phyloP scores from a whole-genome alignment of 2,797 vertebrate genomes.

The Betta splendens region DNA sequence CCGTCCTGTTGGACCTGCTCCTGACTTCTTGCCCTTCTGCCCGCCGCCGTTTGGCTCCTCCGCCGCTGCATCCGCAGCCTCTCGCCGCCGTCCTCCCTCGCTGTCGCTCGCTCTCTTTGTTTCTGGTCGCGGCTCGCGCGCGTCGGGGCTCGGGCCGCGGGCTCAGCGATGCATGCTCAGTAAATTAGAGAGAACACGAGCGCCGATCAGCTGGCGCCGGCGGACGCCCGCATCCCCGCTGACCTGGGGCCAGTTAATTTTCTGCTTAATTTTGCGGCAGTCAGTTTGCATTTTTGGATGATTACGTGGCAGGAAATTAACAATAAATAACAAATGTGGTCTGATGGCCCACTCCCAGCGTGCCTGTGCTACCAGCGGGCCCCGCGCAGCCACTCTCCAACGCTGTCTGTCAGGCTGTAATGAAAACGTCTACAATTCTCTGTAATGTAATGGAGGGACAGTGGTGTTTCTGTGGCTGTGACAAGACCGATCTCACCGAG shows the following conservation, averaged over 20 bases:
- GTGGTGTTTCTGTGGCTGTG: slow-evolving; percentile 85
- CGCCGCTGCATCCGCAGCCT: slow-evolving; percentile 17
- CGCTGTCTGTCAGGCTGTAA: slow-evolving; percentile 80
- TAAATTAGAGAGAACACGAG: slow-evolving; percentile 99
- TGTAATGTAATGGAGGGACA: slow-evolving; percentile 93
- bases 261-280: slow-evolving; percentile 99
- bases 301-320: slow-evolving; percentile 99
- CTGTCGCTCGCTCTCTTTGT: slow-evolving; percentile 86
- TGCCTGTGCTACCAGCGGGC: slow-evolving; percentile 32
- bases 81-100: slow-evolving; percentile 70
- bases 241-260: slow-evolving; percentile 99
- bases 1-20: slow-evolving; percentile 43
- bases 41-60: slow-evolving; percentile 26
- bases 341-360: slow-evolving; percentile 74
- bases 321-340: slow-evolving; percentile 99
- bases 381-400: slow-evolving; percentile 45
- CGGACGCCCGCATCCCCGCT: slow-evolving; percentile 92
- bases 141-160: slow-evolving; percentile 89
- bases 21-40: slow-evolving; percentile 59
- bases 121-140: slow-evolving; percentile 85
- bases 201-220: slow-evolving; percentile 93
- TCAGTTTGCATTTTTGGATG: slow-evolving; percentile 99
- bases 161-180: slow-evolving; percentile 99
- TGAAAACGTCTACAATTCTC: slow-evolving; percentile 97
- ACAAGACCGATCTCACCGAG: slow-evolving; percentile 83